Base-by-base conservation (phyloP, 2,113 vertebrate genomes). In the Shinisaurus crocodilurus region DNA sequence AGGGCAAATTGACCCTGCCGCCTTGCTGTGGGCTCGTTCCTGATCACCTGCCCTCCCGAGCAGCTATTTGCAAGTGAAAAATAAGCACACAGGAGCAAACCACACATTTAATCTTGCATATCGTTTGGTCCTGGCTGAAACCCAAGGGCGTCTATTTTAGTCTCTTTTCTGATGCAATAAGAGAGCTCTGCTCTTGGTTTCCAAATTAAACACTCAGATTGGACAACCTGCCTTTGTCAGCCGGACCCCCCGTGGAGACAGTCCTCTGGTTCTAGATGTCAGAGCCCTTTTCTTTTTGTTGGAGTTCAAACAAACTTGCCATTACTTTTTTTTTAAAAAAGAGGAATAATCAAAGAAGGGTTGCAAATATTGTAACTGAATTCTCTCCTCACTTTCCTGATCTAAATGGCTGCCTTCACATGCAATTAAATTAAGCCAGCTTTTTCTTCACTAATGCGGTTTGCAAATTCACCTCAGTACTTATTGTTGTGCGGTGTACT, bases 381-480 rank as follows among this genome's bases (percentile, higher is more conserved):
- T 60, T 2, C 25, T 0, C 0, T 32, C 69, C 18, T 13, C 65
- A 84, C 29, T 29, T 1, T 95, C 88, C 69, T 20, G 1, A 48
- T 76, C 67, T 70, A 84, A 0, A 40, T 75, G 5, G 25, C 16
- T 40, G 1, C 67, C 20, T 8, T 23, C 40, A 67, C 3, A 0
- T 0, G 2, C 34, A 37, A 12, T 48, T 34, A 40, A 0, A 18
- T 13, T 27, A 77, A 50, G 15, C 75, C 25, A 15, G 0, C 18
- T 40, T 10, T 80, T 89, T 76, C 45, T 23, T 82, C 16, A 16
- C 15, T 37, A 0, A 32, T 18, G 70, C 82, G 3, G 5, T 76
- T 72, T 63, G 1, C 0, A 0, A 0, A 1, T 84, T 0, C 0
- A 6, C 43, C 5, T 60, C 15, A 15, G 18, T 63, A 15, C 2